Evolutionary conservation across 2,888 invertebrate species (phyloP).

Genomic region (Andrena camellia): DNA sequence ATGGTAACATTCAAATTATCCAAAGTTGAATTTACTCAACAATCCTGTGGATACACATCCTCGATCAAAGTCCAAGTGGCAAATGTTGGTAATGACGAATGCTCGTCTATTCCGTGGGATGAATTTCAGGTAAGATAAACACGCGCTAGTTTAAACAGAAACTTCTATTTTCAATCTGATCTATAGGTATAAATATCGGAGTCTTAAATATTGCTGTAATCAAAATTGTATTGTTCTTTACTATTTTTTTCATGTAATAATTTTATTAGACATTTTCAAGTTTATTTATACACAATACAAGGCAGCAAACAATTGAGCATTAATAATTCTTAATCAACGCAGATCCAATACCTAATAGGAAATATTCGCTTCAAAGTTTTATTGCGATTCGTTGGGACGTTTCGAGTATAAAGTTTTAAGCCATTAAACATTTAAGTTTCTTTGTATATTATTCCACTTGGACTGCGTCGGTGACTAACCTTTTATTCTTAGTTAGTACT

Average conservation of each 20-base stretch:
- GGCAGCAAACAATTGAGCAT: background rate
- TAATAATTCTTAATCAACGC: conserved; percentile 21
- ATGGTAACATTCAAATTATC: conserved; percentile 89
- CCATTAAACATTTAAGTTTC: conserved; percentile 15
- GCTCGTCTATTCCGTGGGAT: conserved; percentile 95
- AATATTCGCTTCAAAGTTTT: conserved; percentile 20
- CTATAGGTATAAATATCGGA: conserved; percentile 44
- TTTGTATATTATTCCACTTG: conserved; percentile 35
- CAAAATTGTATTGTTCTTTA: conserved; percentile 47
- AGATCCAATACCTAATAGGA: conserved; percentile 13
- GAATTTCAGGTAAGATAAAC: conserved; percentile 93
- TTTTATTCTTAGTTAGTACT: conserved; percentile 46
- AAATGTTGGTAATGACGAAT: conserved; percentile 92
- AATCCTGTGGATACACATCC: conserved; percentile 89
- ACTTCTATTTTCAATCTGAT: conserved; percentile 50
- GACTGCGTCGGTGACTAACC: conserved; percentile 33
- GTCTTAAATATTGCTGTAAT: conserved; percentile 45
- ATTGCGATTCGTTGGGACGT: conserved; percentile 13
- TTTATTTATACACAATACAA: conserved; percentile 41
- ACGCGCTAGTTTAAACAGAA: conserved; percentile 17
- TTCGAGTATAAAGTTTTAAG: conserved; percentile 13
- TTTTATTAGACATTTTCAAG: conserved; percentile 48
- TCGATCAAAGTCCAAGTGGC: conserved; percentile 90
- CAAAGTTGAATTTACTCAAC: conserved; percentile 90
- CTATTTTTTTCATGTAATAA: conserved; percentile 47